Percentiles rank a stretch among this genome's conserved stretches.
Evolutionary conservation across 2,113 vertebrate species (phyloP).

Genomic region (Chionis minor): DNA sequence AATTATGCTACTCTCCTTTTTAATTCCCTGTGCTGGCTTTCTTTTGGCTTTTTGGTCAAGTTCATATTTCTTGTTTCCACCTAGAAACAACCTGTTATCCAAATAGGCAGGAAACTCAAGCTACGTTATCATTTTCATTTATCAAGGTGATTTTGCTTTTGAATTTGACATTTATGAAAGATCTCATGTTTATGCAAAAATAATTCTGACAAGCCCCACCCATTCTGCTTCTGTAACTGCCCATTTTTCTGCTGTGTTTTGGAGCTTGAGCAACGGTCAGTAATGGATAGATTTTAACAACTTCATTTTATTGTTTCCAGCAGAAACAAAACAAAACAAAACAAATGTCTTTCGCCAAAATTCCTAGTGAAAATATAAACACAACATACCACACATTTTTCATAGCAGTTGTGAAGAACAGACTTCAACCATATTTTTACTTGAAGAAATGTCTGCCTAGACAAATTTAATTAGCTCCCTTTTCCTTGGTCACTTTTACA

Average conservation of each 20-base stretch:
- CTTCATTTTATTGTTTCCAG: neutral
- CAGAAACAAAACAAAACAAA: neutral
- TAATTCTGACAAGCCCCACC: neutral
- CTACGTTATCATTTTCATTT: neutral
- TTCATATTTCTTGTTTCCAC: neutral
- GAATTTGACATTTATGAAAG: neutral
- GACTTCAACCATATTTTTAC: neutral
- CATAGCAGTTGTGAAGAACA: neutral
- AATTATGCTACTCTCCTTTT: neutral
- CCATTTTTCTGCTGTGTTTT: neutral
- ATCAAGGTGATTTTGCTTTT: neutral
- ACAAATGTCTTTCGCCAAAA: neutral
- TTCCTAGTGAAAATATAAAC: neutral
- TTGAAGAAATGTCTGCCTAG: neutral
- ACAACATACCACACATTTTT: neutral
- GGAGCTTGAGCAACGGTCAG: neutral
- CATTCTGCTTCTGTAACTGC: neutral
- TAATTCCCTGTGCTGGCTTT: neutral
- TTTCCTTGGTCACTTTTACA: neutral
- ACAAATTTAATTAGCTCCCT: neutral
- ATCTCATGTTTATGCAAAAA: neutral
- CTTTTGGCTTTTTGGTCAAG: neutral
- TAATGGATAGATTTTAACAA: neutral
- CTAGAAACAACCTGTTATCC: neutral
- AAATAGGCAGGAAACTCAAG: neutral